Evolutionary conservation across 1,140 invertebrate species (phyloP).

Genomic region (Aphelinus atriplicis): DNA sequence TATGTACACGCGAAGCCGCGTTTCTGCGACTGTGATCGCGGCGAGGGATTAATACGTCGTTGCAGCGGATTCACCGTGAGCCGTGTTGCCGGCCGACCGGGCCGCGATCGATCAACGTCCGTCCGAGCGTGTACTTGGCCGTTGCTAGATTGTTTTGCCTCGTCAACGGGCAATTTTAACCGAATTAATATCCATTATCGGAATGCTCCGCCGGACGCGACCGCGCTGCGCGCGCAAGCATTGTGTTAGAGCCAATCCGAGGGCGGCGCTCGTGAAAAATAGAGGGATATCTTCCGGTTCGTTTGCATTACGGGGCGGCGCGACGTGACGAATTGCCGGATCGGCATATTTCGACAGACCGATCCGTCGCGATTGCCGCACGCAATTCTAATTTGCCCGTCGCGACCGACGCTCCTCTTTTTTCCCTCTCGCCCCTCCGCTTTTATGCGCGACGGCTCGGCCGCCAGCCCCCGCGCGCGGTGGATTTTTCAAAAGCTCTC

Average conservation of each 20-base stretch:
- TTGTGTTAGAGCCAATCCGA: no score
- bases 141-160: conserved; percentile 34
- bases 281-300: conserved; percentile 35
- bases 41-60: conserved; percentile 31
- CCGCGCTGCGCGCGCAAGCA: neutral
- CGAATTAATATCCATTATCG: conserved; percentile 42
- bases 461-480: neutral
- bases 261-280: conserved; percentile 33
- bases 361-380: conserved; percentile 36
- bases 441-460: neutral
- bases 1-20: neutral
- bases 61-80: neutral
- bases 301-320: conserved; percentile 34
- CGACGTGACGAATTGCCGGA: conserved; percentile 40
- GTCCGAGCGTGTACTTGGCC: neutral
- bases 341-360: conserved; percentile 42
- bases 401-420: conserved; percentile 12
- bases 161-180: conserved; percentile 32
- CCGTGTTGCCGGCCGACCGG: neutral
- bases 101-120: conserved; percentile 30
- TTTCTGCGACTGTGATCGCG: neutral
- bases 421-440: neutral
- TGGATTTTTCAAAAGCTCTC: conserved; percentile 31
- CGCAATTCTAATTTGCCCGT: conserved; percentile 40
- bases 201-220: conserved; percentile 8